These are phyloP conservation scores for Drosophila buzzatii DNA, from an alignment of 2,888 invertebrate genomes.

Conservation along the genomic window DNA sequence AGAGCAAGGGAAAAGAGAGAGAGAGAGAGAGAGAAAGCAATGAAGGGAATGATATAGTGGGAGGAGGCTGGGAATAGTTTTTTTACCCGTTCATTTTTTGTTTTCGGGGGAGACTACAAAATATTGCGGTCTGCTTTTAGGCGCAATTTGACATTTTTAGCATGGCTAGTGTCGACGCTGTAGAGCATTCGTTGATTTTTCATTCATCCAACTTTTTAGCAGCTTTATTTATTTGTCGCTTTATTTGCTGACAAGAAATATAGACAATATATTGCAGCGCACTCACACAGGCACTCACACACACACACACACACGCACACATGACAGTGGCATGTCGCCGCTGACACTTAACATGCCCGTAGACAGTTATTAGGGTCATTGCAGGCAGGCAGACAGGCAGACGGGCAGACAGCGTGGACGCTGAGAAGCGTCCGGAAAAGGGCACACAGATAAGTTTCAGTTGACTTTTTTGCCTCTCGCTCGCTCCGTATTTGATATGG, in stretches of 20 bases:
- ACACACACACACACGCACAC: constrained; percentile 39
- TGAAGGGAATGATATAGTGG: constrained; percentile 1
- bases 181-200: constrained; percentile 58
- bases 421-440: constrained; percentile 39
- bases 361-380: constrained; percentile 82
- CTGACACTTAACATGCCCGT: constrained; percentile 81
- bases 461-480: constrained; percentile 13
- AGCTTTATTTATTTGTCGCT: constrained; percentile 79
- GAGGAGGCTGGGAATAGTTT: constrained; percentile 59
- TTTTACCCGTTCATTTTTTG: not conserved
- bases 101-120: constrained; percentile 51
- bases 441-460: constrained; percentile 53
- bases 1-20: not conserved
- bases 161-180: constrained; percentile 25
- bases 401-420: constrained; percentile 36
- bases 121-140: constrained; percentile 80
- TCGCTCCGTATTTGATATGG: constrained; percentile 37
- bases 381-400: constrained; percentile 59
- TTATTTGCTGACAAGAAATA: constrained; percentile 81
- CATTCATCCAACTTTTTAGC: constrained; percentile 71
- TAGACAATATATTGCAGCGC: constrained; percentile 74
- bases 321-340: constrained; percentile 78
- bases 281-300: constrained; percentile 14
- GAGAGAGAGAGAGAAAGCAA: not conserved
- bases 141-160: constrained; percentile 77